Base-by-base conservation (phyloP, 1,140 invertebrate genomes). In the Cepaea nemoralis region DNA sequence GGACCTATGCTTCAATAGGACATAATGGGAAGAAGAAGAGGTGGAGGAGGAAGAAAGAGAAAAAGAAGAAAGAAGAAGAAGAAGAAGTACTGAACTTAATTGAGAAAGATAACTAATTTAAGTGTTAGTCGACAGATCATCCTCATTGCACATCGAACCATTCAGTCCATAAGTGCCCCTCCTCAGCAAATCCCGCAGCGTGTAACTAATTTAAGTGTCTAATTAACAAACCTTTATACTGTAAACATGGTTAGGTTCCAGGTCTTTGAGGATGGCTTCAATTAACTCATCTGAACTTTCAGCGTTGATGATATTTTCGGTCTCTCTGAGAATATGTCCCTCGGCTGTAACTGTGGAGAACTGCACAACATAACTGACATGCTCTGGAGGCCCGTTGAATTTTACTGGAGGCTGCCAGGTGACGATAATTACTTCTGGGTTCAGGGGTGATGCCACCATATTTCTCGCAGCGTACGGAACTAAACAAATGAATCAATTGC, bases 291-390 rank as follows among this genome's bases (percentile, higher is more conserved):
- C 67, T n/a, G 12, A 12, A 3, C 69, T 74, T 35, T 70, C 35
- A 27, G 55, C 63, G 19, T 69, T 59, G 59, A 48, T 42, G 33
- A 83, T 39, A 37, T 76, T 76, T 35, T 83, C 77, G 5, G 84
- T 85, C 75, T 85, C 48, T 33, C 66, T 59, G 42, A 79, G 77
- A 27, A 78, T 33, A 19, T 50, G 77, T 27, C 84, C 86, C 69
- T 87, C 80, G 63, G 77, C 75, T 33, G 76, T 86, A 27, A 82
- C 27, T 0, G 87, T 89, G 22, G 83, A 93, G 95, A 95, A 97
- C 83, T 96, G 94, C 0, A 97, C 93, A 87, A 95, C 94, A 87
- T 97, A 97, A 80, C 93, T 93, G 0, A 97, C 93, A 1, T 87
- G 80, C 3, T 84, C 81, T 16, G 93, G 92, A 22, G 94, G 93